phyloP scores from a whole-genome alignment of 1,140 invertebrate species.

The Aphelinus atriplicis region DNA sequence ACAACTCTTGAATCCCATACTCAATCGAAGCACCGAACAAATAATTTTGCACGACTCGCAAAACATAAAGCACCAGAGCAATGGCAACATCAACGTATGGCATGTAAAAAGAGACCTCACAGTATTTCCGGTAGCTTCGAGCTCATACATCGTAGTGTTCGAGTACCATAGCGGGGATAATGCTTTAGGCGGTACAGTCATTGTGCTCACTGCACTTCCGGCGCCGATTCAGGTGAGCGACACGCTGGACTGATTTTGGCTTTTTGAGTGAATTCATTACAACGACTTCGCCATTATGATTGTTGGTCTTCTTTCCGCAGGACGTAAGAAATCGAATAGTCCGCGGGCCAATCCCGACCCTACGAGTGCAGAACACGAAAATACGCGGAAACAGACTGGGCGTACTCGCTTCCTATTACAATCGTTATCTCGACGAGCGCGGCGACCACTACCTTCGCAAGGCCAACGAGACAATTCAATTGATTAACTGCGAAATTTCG shows the following conservation, averaged over 20 bases:
- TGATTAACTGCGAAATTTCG: constrained; percentile 82
- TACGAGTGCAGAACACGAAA: constrained; percentile 76
- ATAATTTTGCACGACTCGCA: constrained; percentile 82
- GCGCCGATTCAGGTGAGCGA: constrained; percentile 66
- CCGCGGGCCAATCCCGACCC: constrained; percentile 79
- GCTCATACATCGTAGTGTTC: constrained; percentile 82
- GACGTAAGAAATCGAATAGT: constrained; percentile 77
- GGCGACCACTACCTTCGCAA: constrained; percentile 87
- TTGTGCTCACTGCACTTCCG: constrained; percentile 82
- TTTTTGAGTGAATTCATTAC: not conserved
- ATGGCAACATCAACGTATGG: constrained; percentile 70
- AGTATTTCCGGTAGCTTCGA: constrained; percentile 87
- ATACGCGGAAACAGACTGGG: constrained; percentile 86
- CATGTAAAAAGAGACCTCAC: constrained; percentile 82
- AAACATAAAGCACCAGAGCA: constrained; percentile 67
- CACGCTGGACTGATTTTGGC: too few species aligned
- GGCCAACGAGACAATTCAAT: constrained; percentile 85
- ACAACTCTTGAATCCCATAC: constrained; percentile 87
- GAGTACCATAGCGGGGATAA: constrained; percentile 83
- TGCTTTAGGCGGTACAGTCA: constrained; percentile 82
- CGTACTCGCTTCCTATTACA: constrained; percentile 88
- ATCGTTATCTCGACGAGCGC: constrained; percentile 83
- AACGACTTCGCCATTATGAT: not conserved
- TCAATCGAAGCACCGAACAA: constrained; percentile 85
- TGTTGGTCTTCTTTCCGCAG: constrained; percentile 59